Conservation (phyloP, 2,888 invertebrate species). For the Loripinus fragilis region DNA sequence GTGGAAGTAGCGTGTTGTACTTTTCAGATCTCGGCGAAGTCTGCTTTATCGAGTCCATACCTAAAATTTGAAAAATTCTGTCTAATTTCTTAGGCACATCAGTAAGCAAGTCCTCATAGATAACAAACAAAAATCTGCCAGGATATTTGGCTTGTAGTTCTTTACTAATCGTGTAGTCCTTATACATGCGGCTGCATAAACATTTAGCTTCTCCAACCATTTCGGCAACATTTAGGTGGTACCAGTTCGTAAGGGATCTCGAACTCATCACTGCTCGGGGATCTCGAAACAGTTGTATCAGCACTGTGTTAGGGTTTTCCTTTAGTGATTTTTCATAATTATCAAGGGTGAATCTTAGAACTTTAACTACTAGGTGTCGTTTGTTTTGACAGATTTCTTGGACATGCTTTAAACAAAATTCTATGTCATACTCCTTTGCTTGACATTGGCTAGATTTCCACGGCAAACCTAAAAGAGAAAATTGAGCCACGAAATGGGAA, state of each 20-base stretch:
- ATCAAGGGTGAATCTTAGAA: neutral
- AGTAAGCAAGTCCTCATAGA: neutral
- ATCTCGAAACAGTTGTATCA: constrained; percentile 2
- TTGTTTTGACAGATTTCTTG: neutral
- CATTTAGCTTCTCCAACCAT: neutral
- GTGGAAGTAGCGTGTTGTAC: neutral
- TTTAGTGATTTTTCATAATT: neutral
- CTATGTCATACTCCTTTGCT: neutral
- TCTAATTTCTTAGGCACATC: neutral
- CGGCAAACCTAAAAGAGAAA: too few relatives aligned
- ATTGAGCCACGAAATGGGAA: too few relatives aligned
- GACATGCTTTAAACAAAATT: neutral
- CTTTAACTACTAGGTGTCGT: neutral
- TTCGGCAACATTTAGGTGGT: neutral
- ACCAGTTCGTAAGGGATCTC: neutral
- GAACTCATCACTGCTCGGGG: neutral
- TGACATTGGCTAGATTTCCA: too few relatives aligned
- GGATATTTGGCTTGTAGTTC: neutral
- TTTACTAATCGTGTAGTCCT: neutral
- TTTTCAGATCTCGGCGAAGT: neutral
- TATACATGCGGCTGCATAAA: neutral
- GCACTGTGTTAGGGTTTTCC: neutral
- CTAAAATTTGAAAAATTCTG: neutral
- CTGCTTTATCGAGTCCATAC: neutral
- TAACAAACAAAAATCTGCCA: neutral